Evolutionary conservation across 1,140 invertebrate species (phyloP).

Genomic region (Hyposmocoma kahamanoa): DNA sequence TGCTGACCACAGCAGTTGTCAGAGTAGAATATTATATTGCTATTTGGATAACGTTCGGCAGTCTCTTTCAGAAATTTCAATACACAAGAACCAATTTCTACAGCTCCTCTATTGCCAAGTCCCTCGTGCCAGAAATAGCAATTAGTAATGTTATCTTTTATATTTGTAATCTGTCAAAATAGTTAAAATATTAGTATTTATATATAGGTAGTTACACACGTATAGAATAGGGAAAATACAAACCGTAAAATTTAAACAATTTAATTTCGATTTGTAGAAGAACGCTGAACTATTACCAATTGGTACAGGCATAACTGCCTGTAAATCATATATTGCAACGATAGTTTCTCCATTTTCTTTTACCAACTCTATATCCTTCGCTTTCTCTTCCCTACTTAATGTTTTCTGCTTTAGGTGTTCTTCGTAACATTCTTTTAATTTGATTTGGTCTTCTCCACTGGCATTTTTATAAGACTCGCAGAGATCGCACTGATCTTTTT

Average conservation of each 20-base stretch:
- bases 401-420: constrained; percentile 30
- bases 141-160: constrained; percentile 14
- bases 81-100: constrained; percentile 56
- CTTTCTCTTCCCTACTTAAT: constrained; percentile 23
- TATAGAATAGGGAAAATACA: too few relatives aligned
- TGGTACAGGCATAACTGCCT: constrained; percentile 29
- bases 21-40: constrained; percentile 35
- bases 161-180: constrained; percentile 21
- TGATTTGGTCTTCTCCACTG: constrained; percentile 17
- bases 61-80: constrained; percentile 31
- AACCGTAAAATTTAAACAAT: constrained; percentile 63
- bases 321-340: constrained; percentile 32
- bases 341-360: constrained; percentile 16
- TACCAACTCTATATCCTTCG: constrained; percentile 20
- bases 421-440: constrained; percentile 17
- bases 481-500: constrained; percentile 30
- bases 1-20: constrained; percentile 56
- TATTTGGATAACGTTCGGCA: constrained; percentile 16
- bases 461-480: constrained; percentile 29
- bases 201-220: too few relatives aligned
- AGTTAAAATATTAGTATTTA: too few relatives aligned
- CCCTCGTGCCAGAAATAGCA: constrained; percentile 67
- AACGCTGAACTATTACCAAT: constrained; percentile 23
- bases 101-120: constrained; percentile 51
- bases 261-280: constrained; percentile 45